Base-by-base conservation (phyloP, 2,888 invertebrate genomes). In the Oligia latruncula region DNA sequence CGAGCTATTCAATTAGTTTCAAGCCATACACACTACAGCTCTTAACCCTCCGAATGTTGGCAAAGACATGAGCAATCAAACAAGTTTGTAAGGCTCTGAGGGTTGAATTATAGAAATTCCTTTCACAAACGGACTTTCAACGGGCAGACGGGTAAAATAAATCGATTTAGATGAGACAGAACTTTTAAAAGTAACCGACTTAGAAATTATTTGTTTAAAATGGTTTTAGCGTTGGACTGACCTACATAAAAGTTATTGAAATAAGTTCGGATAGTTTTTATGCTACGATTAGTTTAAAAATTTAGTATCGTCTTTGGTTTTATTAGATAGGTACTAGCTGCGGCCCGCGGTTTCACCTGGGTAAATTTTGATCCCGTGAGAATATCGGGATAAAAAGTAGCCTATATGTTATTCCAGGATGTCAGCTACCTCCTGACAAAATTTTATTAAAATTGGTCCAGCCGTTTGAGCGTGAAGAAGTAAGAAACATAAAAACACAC, bases 41-140 rank as follows among this genome's bases (percentile, higher is more conserved):
- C 46, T 68, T 66, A 83, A 80, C 73, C 72, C 74, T 60, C 71
- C 65, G 43, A 80, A 60, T 71, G 67, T 68, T 73, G 62, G 43
- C 79, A 87, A 87, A 87, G 87, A 80, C 80, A 87, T 81, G 82
- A 82, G 89, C 83, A 89, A 89, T 87, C 79, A 85, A 89, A 85
- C 66, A 82, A 87, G 80, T 87, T 87, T 85, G 75, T 75, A 68
- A 79, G 75, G 43, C 67, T 66, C 55, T 58, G 46, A 64, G 55
- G 82, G 73, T 87, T 82, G 78, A 82, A 80, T 85, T 87, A 78
- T 75, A 85, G 85, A 89, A 80, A 87, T 87, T 85, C 88, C 75
- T 89, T 84, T 82, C 62, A 77, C 49, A 81, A 78, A 70, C 84
- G 71, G 71, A 81, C 77, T 78, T 87, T 84, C 66, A 60, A 66